A percentile compares a stretch with the other conserved stretches of the same genome.
Evolutionary conservation across 2,113 vertebrate species (phyloP).

Genomic region (Motacilla tschutschensis): DNA sequence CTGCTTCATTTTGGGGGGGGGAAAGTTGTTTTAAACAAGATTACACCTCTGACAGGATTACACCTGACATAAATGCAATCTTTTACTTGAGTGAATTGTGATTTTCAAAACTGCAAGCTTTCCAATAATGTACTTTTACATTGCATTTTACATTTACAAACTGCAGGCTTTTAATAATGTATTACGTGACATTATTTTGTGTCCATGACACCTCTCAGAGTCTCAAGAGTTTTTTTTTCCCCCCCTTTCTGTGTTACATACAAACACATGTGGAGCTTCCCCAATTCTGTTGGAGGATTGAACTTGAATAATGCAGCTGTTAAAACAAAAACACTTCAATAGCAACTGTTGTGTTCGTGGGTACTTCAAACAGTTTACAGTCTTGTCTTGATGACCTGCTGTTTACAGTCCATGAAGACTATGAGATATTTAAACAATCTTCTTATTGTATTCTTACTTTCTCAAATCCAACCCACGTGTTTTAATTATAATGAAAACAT

Average conservation of each 20-base stretch:
- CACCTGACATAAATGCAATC: slow-evolving; percentile 5
- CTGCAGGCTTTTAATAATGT: neutral
- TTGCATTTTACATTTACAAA: neutral
- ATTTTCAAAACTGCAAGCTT: neutral
- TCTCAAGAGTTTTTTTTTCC: accelerated
- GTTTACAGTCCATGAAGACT: neutral
- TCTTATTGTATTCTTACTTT: neutral
- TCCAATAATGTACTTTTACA: neutral
- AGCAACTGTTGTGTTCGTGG: neutral
- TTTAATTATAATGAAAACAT: neutral
- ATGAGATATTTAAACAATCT: neutral
- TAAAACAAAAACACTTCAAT: neutral
- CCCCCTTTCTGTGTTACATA: neutral
- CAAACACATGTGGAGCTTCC: neutral
- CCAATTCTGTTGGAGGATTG: neutral
- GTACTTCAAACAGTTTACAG: neutral
- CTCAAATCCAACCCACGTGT: neutral
- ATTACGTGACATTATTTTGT: neutral
- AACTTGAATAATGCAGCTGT: neutral
- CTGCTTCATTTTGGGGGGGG: neutral
- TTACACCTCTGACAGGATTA: slow-evolving; percentile 17
- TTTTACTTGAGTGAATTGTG: neutral
- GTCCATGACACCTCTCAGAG: neutral
- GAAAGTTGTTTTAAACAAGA: neutral
- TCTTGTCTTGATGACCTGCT: neutral